phyloP scores from a whole-genome alignment of 2,888 invertebrate genomes.

The Trachelus troglodyta region DNA sequence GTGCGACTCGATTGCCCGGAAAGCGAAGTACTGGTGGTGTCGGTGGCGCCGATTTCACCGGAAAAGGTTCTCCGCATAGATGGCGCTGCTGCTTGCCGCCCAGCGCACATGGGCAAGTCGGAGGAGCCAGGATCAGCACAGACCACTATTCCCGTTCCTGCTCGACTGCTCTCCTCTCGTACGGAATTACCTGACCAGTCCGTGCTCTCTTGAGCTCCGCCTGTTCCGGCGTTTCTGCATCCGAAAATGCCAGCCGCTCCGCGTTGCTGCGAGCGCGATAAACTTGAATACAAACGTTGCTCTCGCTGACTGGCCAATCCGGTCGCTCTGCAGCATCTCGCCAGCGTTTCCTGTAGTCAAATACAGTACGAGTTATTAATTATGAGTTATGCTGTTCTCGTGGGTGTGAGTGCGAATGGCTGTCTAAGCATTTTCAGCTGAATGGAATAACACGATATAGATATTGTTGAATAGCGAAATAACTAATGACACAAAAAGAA shows the following conservation, averaged over 20 bases:
- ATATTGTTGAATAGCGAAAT: background rate
- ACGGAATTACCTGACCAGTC: slow-evolving; percentile 54
- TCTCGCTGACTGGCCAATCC: slow-evolving; percentile 54
- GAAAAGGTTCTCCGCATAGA: slow-evolving; percentile 7
- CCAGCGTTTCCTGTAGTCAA: slow-evolving; percentile 71
- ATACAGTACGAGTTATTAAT: background rate
- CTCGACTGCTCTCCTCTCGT: slow-evolving; percentile 42
- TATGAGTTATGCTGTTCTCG: background rate
- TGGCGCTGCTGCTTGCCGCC: background rate
- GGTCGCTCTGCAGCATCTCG: slow-evolving; percentile 64
- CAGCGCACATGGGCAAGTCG: slow-evolving; percentile 1
- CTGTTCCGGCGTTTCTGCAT: slow-evolving; percentile 54
- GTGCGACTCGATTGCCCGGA: slow-evolving; percentile 18
- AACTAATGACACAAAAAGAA: background rate
- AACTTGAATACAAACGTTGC: slow-evolving; percentile 71
- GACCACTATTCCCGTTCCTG: slow-evolving; percentile 21
- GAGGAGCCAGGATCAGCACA: background rate
- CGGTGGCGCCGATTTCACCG: slow-evolving; percentile 22
- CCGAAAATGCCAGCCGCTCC: slow-evolving; percentile 66
- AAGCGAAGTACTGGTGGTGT: slow-evolving; percentile 21
- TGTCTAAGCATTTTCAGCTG: background rate
- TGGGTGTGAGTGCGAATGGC: too few relatives aligned
- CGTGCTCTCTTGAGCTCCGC: slow-evolving; percentile 47
- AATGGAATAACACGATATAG: background rate
- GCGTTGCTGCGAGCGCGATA: slow-evolving; percentile 70